Base-by-base conservation (phyloP, 2,113 vertebrate species). In the Neoarius graeffei region DNA sequence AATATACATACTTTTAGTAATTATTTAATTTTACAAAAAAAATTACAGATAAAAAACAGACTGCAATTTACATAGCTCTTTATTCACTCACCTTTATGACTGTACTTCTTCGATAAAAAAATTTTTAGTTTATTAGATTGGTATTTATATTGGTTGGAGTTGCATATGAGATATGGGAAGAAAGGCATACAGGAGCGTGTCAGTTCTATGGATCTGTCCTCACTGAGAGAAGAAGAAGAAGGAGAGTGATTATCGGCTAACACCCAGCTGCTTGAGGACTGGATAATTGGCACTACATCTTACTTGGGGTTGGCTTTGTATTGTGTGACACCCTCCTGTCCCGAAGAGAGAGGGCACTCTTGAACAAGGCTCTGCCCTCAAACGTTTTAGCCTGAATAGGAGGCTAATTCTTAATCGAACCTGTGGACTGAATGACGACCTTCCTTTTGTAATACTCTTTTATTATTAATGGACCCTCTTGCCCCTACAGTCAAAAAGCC, bases 361-460 rank as follows among this genome's bases (percentile, higher is more conserved):
- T 88, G 81, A 89, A 90, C 73, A 56, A 77, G 85, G 62, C 84
- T 88, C 67, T 57, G 80, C 79, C 77, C 88, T 85, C 57, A 20
- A 67, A 84, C 62, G 69, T 88, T 88, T 88, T 69, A 87, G 48
- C 82, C 84, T 87, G 89, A 90, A 90, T 88, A 88, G 89, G 62
- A 86, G 74, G 66, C 82, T 90, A 81, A 87, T 87, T 90, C 87
- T 89, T 90, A 88, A 86, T 89, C 85, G 86, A 86, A 82, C 81
- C 86, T 42, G 20, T 69, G 82, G 86, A 90, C 66, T 89, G 76
- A 90, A 90, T 88, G 77, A 90, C 87, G 56, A 81, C 85, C 86
- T 90, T 85, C 77, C 85, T 85, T 90, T 88, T 87, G 81, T 88
- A 59, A 87, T 87, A 76, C 81, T 84, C 60, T 62, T 90, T 83